Evolutionary conservation across 1,140 invertebrate genomes (phyloP).

Genomic region (Calephelis virginiensis): DNA sequence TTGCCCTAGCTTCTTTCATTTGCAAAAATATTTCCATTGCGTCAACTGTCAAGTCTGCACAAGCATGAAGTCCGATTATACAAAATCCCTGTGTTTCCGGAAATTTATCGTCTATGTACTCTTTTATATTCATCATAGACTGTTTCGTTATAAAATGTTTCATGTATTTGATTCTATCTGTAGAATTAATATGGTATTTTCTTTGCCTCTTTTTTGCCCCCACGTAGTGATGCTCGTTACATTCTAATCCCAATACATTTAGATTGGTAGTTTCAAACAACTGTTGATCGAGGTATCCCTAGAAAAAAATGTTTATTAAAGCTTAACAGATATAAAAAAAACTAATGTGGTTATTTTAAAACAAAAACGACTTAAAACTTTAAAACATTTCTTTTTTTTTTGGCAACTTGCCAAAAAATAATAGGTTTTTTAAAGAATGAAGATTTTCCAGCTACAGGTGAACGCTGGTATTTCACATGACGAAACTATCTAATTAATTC

Average conservation of each 20-base stretch:
- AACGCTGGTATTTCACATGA: no score
- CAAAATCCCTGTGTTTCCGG: constrained; percentile 42
- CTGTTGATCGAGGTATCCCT: constrained; percentile 88
- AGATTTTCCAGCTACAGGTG: no score
- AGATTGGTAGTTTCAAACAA: constrained; percentile 82
- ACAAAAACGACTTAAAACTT: no score
- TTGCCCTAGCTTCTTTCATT: constrained; percentile 78
- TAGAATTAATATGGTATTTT: constrained; percentile 77
- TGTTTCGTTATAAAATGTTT: constrained; percentile 78
- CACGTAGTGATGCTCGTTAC: constrained; percentile 80
- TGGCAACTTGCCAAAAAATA: no score
- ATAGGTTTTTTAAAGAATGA: no score
- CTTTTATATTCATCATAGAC: constrained; percentile 72
- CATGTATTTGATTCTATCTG: constrained; percentile 79
- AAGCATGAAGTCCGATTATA: constrained; percentile 84
- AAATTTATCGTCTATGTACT: constrained; percentile 66
- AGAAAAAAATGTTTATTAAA: constrained; percentile 18
- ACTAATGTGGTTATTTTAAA: no score
- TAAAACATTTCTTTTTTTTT: no score
- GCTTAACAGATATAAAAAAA: no score
- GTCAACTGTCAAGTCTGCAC: constrained; percentile 88
- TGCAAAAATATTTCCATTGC: constrained; percentile 85
- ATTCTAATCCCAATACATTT: constrained; percentile 87
- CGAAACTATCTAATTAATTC: no score
- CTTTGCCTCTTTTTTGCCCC: constrained; percentile 82